Base-by-base conservation (phyloP, 2,888 invertebrate genomes). In the Podotricha telesiphe region DNA sequence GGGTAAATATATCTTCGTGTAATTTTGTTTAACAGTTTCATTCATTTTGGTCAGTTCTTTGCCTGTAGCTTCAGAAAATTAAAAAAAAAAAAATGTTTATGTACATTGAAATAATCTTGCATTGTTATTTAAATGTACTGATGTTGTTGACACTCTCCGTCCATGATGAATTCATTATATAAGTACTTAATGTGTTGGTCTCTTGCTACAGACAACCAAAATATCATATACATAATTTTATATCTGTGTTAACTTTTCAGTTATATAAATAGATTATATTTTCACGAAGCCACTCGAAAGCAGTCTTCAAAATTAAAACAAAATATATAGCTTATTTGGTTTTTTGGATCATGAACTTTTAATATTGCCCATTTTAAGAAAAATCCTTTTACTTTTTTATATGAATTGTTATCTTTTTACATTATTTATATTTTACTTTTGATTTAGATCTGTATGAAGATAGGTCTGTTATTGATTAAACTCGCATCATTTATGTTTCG, bases 131-230 rank as follows among this genome's bases (percentile, higher is more conserved):
- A 58, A 55, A 58, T 61, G 66, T 65, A 34, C 19, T 48, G 67
- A 73, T 68, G 65, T 69, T 69, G 71, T 86, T 86, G 85, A 86
- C 87, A 84, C 74, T 76, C 88, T 92, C 92, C 92, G 91, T 92
- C 91, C 91, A 89, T 82, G 80, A 81, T 81, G 82, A 83, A 83
- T 84, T 86, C 86, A 86, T 86, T 80, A 81, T 83, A 80, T 87
- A 88, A 88, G 92, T 92, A 92, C 91, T 92, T 92, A 92, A 92
- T 87, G 82, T 84, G 76, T 82, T 88, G 84, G 83, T 88, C 82
- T 85, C 81, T 79, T 79, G 77, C 69, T 69, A 42, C 63, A 53
- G 53, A 62, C 74, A 66, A 69, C 71, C 69, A 20, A 61, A 68
- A 71, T 71, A 61, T 69, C 59, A 20, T 68, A 63, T 67, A 66